A percentile compares a stretch with the other conserved stretches of the same genome.
Evolutionary conservation across 1,140 invertebrate genomes (phyloP).

Genomic region (Lethocerus indicus): DNA sequence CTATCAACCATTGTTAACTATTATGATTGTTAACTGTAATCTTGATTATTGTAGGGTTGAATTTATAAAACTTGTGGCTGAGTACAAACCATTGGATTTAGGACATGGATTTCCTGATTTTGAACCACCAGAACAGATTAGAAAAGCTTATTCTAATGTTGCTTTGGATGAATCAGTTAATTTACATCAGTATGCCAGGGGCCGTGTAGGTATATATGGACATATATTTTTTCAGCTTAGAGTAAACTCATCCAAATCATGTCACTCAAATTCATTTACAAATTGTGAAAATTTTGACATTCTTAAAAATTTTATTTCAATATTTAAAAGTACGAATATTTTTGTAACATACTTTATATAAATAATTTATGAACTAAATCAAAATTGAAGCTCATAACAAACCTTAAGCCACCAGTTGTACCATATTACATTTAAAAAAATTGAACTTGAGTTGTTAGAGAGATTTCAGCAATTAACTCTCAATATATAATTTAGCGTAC

Average conservation of each 20-base stretch:
- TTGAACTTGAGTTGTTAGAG: neutral
- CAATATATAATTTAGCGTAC: neutral
- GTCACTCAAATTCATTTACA: too few relatives aligned
- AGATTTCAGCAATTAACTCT: neutral
- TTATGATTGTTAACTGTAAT: too few relatives aligned
- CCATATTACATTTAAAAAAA: neutral
- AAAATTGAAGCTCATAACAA: neutral
- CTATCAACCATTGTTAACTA: too few relatives aligned
- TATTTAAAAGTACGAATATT: neutral
- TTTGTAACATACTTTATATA: neutral
- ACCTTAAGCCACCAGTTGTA: neutral
- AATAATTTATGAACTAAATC: neutral
- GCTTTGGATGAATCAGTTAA: slow-evolving; percentile 49
- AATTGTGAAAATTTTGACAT: neutral
- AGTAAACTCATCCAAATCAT: too few relatives aligned
- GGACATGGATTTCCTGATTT: slow-evolving; percentile 97
- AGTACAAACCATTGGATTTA: slow-evolving; percentile 85
- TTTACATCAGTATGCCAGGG: slow-evolving; percentile 81
- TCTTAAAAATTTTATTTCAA: neutral
- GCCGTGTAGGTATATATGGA: slow-evolving; percentile 45
- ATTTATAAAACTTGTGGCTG: slow-evolving; percentile 70
- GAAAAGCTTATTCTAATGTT: slow-evolving; percentile 55
- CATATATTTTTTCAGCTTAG: neutral
- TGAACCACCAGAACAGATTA: slow-evolving; percentile 63
- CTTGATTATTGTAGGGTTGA: slow-evolving; percentile 78